Conservation (phyloP, 2,888 invertebrate genomes). For the Globia sparganii region DNA sequence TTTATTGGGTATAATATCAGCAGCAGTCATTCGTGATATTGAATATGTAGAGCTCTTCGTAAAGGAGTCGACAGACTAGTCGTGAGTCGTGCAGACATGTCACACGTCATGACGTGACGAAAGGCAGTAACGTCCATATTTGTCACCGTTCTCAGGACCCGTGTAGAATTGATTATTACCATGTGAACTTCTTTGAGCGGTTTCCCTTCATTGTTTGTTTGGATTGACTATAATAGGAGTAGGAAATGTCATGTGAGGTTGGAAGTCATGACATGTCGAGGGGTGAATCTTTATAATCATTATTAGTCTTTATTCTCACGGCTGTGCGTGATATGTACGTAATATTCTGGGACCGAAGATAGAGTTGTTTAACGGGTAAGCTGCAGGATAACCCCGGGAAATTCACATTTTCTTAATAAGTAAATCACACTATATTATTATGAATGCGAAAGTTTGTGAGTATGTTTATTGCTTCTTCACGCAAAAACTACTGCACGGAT, state of each 20-base stretch:
- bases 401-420: background rate
- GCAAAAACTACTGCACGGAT: too few species aligned
- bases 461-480: too few species aligned
- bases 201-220: slow-evolving; percentile 46
- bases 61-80: slow-evolving; percentile 24
- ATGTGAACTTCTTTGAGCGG: slow-evolving; percentile 43
- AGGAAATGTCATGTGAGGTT: slow-evolving; percentile 26
- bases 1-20: background rate
- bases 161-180: slow-evolving; percentile 41
- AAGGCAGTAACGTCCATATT: slow-evolving; percentile 36
- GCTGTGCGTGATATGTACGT: too few species aligned
- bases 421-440: too few species aligned
- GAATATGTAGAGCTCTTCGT: slow-evolving; percentile 49
- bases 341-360: background rate
- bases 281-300: background rate
- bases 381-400: background rate
- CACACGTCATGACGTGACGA: slow-evolving; percentile 25
- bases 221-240: background rate
- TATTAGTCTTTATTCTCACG: slow-evolving; percentile 3
- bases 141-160: slow-evolving; percentile 36
- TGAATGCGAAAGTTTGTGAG: too few species aligned
- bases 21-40: slow-evolving; percentile 43
- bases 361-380: background rate
- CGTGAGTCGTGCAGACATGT: slow-evolving; percentile 48
- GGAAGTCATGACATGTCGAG: slow-evolving; percentile 24